phyloP scores from a whole-genome alignment of 2,113 vertebrate genomes.

The Prinia subflava region DNA sequence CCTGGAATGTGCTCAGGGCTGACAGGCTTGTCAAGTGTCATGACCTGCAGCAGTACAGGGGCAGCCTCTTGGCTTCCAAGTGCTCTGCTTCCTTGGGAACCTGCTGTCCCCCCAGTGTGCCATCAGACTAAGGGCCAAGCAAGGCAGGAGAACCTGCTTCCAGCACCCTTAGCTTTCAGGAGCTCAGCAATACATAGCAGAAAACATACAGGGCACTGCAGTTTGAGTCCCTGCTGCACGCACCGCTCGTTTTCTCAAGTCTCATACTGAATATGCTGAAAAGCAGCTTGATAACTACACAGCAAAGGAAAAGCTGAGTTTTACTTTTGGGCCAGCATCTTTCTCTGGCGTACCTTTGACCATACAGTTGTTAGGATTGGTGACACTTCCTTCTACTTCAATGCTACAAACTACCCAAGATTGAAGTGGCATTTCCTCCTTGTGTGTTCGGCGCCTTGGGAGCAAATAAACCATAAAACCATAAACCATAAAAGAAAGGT shows the following conservation, averaged over 20 bases:
- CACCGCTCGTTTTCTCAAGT: not conserved
- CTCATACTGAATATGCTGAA: not conserved
- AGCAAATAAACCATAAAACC: not conserved
- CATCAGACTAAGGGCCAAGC: not conserved
- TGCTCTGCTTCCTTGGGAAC: not conserved
- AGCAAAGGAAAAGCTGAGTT: not conserved
- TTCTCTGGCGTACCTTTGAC: not conserved
- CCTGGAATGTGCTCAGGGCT: not conserved
- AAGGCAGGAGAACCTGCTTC: not conserved
- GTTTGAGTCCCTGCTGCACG: not conserved
- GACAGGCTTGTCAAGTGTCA: not conserved
- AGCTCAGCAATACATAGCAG: not conserved
- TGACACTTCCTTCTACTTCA: not conserved
- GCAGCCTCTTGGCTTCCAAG: not conserved
- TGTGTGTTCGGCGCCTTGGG: not conserved
- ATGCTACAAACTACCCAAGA: not conserved
- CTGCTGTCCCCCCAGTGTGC: accelerated
- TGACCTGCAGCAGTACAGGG: not conserved
- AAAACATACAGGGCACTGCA: not conserved
- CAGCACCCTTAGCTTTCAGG: not conserved
- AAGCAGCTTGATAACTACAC: not conserved
- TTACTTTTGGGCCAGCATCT: not conserved
- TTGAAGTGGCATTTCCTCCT: not conserved
- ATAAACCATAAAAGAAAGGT: not conserved
- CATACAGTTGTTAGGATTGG: accelerated